Evolutionary conservation across 2,888 invertebrate species (phyloP).

Genomic region (Drosophila fungiperda): DNA sequence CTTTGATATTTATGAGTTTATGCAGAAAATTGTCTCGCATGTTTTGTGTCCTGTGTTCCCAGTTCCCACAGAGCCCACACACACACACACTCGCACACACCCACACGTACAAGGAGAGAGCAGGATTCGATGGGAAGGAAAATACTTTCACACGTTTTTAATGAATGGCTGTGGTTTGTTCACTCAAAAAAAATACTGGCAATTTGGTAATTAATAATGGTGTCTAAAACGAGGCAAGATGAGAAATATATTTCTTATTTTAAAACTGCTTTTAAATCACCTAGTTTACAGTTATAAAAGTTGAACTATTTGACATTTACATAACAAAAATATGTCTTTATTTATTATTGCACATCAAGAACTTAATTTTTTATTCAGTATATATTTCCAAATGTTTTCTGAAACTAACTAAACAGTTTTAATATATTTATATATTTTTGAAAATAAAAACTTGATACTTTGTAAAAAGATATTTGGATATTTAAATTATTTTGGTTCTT

Average conservation of each 20-base stretch:
- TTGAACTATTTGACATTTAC: neutral
- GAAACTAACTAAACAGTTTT: neutral
- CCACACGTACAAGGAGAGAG: slow-evolving; percentile 3
- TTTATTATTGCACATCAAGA: rapidly evolving
- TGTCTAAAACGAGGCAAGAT: neutral
- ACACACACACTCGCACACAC: slow-evolving; percentile 14
- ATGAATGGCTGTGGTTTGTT: slow-evolving; percentile 46
- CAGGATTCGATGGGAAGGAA: neutral
- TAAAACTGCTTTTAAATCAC: neutral
- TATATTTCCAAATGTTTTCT: neutral
- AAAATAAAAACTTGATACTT: neutral
- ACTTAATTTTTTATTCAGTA: neutral
- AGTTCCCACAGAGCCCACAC: slow-evolving; percentile 47
- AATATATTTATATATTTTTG: neutral
- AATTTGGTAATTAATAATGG: neutral
- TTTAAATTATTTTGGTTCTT: neutral
- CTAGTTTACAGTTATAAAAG: neutral
- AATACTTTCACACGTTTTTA: slow-evolving; percentile 62
- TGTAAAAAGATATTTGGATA: neutral
- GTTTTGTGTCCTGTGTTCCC: neutral
- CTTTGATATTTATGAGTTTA: slow-evolving; percentile 83
- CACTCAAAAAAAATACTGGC: neutral
- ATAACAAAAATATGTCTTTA: neutral
- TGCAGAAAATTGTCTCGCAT: slow-evolving; percentile 77
- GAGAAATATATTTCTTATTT: neutral